Percentiles rank a stretch among this genome's conserved stretches.
These are phyloP conservation scores for Todus mexicanus DNA, from an alignment of 2,797 vertebrate genomes.

Conservation along the genomic window DNA sequence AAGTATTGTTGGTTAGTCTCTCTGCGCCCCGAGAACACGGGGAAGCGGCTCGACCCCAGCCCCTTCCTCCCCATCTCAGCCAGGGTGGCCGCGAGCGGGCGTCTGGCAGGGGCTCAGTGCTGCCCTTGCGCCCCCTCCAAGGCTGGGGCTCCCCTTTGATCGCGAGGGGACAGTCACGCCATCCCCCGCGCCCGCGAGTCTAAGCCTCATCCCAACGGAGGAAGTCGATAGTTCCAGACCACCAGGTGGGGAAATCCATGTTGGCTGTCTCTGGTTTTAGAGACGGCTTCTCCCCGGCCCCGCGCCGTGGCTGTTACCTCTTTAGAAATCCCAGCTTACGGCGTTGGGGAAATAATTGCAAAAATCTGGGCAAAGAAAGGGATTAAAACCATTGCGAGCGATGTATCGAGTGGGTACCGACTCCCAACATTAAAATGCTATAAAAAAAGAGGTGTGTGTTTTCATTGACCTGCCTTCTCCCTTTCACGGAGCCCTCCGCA, in stretches of 20 bases:
- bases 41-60: not conserved
- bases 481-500: not conserved
- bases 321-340: not conserved
- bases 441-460: not conserved
- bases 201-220: not conserved
- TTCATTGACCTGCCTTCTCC: not conserved
- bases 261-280: not conserved
- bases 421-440: not conserved
- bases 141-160: not conserved
- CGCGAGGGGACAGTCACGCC: not conserved
- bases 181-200: fast-evolving
- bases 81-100: not conserved
- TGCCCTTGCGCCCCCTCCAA: not conserved
- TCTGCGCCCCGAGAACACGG: not conserved
- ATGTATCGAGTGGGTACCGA: fast-evolving
- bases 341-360: not conserved
- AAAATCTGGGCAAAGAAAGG: not conserved
- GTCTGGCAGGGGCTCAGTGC: not conserved
- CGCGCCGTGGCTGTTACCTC: not conserved
- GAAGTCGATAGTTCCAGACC: not conserved
- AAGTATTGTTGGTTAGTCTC: not conserved
- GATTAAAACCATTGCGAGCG: not conserved
- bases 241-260: not conserved
- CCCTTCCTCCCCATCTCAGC: not conserved
- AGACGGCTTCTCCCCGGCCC: not conserved